These are phyloP conservation scores for Pantala flavescens DNA, from an alignment of 1,140 invertebrate species.

Conservation along the genomic window DNA sequence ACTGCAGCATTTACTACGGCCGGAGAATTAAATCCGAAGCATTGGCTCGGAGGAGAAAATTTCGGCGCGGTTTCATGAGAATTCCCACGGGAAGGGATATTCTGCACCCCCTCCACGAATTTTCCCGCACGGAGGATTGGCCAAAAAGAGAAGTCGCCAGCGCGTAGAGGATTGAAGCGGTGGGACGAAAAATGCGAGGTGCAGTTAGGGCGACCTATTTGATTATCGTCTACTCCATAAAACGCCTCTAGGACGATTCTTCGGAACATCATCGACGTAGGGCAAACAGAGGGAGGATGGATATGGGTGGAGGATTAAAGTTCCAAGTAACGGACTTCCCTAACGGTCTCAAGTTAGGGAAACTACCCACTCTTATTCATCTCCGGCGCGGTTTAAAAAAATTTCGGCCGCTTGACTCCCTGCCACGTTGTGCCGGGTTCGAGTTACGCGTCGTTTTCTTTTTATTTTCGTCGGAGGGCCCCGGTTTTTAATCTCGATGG, in stretches of 20 bases:
- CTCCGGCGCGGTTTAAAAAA: not conserved
- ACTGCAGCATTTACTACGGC: not conserved
- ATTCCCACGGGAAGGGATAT: not conserved
- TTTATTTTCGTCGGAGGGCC: too few relatives aligned
- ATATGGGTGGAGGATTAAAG: not conserved
- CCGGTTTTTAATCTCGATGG: too few relatives aligned
- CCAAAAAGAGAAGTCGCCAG: not conserved
- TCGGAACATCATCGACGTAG: not conserved
- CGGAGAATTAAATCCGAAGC: not conserved
- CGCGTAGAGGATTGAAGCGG: not conserved
- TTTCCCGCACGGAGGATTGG: not conserved
- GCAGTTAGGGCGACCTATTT: not conserved
- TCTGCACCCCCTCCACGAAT: too few relatives aligned
- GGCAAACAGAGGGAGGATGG: not conserved
- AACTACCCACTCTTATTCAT: not conserved
- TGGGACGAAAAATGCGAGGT: not conserved
- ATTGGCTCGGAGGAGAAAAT: not conserved
- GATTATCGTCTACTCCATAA: not conserved
- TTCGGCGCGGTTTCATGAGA: not conserved
- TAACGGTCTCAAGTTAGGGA: not conserved
- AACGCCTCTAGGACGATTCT: not conserved
- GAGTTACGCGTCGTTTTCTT: not conserved
- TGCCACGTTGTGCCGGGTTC: not conserved
- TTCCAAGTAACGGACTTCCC: not conserved
- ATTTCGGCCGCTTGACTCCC: not conserved